Evolutionary conservation across 2,113 vertebrate species (phyloP).

Genomic region (Cacatua alba): DNA sequence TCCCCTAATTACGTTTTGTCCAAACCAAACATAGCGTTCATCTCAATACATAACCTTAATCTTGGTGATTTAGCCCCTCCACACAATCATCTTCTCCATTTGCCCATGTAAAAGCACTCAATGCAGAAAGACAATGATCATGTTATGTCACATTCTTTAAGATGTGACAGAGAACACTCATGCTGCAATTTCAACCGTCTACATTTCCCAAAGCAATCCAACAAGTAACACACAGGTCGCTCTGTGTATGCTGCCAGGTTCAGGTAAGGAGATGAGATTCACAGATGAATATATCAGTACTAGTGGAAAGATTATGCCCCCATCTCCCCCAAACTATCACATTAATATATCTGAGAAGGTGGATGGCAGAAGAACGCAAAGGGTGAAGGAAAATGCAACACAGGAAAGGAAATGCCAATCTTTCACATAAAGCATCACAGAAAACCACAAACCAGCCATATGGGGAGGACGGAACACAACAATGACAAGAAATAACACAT

Average conservation of each 20-base stretch:
- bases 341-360: not conserved
- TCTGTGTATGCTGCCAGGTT: not conserved
- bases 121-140: not conserved
- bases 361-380: not conserved
- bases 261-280: not conserved
- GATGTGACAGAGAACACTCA: not conserved
- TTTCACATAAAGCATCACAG: not conserved
- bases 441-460: not conserved
- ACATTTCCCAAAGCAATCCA: conserved; percentile 1
- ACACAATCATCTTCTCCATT: not conserved
- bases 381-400: not conserved
- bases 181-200: not conserved
- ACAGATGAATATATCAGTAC: not conserved
- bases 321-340: not conserved
- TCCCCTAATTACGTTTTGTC: not conserved
- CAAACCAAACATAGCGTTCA: not conserved
- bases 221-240: accelerated
- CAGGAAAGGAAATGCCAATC: not conserved
- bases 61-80: not conserved
- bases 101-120: not conserved
- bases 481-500: not conserved
- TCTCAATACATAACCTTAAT: not conserved
- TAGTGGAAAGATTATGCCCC: not conserved
- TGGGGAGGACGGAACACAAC: not conserved
- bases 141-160: not conserved